Evolutionary conservation across 1,140 invertebrate species (phyloP), one percentile per base, ranked within the genome.

Genomic region (Neelides sp.): DNA sequence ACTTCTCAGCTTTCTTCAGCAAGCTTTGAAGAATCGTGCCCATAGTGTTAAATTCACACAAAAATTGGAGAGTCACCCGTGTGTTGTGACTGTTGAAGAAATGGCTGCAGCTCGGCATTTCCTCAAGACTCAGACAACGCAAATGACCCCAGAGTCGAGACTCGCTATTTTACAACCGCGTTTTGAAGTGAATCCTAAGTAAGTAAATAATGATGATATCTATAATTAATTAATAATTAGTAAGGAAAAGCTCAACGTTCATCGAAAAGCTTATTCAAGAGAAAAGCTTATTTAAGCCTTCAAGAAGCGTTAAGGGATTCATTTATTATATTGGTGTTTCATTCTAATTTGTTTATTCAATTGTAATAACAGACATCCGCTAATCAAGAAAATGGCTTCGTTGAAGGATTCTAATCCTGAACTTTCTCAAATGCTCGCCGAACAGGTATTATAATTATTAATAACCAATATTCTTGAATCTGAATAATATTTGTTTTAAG

Each of bases 41-140:
- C 73, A 78, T 23, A 78, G 79, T 40, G 80, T 91, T 2, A 84
- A 83, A 67, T 77, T 85, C 1, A 96, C 89, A 1, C 78, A 79
- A 23, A 77, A 83, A 28, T 67, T 96, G 15, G 85, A 87, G 50
- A 76, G 77, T 1, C 90, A 98, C 73, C 92, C 93, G 0, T 95
- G 90, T 66, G 83, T 94, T 1, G 77, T 97, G 0, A 93, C 89
- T 1, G 4, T 36, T 1, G 82, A 88, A 62, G 91, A 97, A 68
- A 95, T 97, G 90, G 90, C 85, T 1, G 85, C 88, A 8, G 91
- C 91, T 0, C 71, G 93, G 52, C 92, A 97, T 68, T 95, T 97
- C 62, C 80, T 97, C 48, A 76, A 83, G 40, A 91, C 89, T 3
- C 86, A 92, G 62, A 78, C 85, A 43, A 80, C 87, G 63, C 78